These are phyloP conservation scores for Tridacna crocea DNA, from an alignment of 2,888 invertebrate species.

Conservation along the genomic window DNA sequence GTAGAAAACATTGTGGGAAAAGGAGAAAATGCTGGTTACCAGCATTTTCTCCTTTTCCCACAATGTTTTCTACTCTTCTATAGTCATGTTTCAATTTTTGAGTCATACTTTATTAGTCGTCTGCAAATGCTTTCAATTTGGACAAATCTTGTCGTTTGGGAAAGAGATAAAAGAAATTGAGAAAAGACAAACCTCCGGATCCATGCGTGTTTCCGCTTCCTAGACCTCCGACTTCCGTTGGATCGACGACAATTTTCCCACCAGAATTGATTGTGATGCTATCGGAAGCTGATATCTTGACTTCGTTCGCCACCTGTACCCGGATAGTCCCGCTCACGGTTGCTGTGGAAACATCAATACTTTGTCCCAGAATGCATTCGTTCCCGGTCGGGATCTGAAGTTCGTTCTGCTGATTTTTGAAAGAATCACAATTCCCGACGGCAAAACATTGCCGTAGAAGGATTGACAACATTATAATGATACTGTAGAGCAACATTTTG, in stretches of 20 bases:
- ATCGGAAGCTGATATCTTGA: not conserved
- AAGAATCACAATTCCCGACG: not conserved
- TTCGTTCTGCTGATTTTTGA: not conserved
- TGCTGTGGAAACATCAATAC: not conserved
- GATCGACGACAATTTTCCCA: conserved; percentile 10
- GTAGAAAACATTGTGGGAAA: too few species aligned
- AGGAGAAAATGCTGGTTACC: too few species aligned
- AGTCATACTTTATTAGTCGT: too few species aligned
- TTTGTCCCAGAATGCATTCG: not conserved
- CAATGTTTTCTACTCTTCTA: too few species aligned
- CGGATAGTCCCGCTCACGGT: not conserved
- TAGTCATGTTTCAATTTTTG: too few species aligned
- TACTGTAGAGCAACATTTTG: not conserved
- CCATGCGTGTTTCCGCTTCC: conserved; percentile 12
- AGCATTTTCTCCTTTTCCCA: too few species aligned
- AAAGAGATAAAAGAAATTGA: too few species aligned
- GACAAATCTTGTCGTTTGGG: too few species aligned
- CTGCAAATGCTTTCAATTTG: too few species aligned
- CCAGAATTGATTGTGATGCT: not conserved
- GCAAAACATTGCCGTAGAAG: not conserved
- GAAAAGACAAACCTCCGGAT: conserved; percentile 21
- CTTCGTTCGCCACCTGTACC: not conserved
- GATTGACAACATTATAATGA: not conserved
- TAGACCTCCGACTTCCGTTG: not conserved
- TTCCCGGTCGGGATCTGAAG: not conserved